These are phyloP conservation scores for Psilopsiagon aurifrons DNA, from an alignment of 2,113 vertebrate species.

Conservation along the genomic window DNA sequence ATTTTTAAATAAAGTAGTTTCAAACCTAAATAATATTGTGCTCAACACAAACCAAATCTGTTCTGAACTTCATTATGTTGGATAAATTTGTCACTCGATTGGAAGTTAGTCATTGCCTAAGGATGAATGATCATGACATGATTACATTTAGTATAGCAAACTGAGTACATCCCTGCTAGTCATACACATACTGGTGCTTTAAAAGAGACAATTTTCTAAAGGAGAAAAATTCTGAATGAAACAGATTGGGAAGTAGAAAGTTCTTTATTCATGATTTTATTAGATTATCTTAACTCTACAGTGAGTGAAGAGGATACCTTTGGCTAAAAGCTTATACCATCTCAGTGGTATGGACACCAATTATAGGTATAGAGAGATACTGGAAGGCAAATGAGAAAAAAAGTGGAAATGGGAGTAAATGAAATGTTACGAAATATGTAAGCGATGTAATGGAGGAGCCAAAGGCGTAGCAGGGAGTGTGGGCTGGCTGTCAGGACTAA, in stretches of 20 bases:
- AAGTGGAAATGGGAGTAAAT: not conserved
- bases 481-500: not conserved
- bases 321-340: not conserved
- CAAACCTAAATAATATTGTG: not conserved
- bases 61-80: not conserved
- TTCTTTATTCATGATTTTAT: not conserved
- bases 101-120: not conserved
- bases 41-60: not conserved
- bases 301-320: not conserved
- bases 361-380: not conserved
- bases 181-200: not conserved
- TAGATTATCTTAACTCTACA: not conserved
- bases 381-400: not conserved
- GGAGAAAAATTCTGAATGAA: constrained; percentile 21
- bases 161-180: not conserved
- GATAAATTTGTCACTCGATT: not conserved
- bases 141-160: not conserved
- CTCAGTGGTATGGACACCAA: not conserved
- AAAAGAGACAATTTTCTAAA: not conserved
- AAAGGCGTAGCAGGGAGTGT: not conserved
- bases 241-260: not conserved
- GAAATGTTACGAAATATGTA: not conserved
- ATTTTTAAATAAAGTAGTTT: not conserved
- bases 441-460: not conserved
- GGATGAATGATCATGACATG: not conserved